A percentile compares a stretch with the other conserved stretches of the same genome.
phyloP scores from a whole-genome alignment of 2,888 invertebrate species.

The Therioaphis trifolii region DNA sequence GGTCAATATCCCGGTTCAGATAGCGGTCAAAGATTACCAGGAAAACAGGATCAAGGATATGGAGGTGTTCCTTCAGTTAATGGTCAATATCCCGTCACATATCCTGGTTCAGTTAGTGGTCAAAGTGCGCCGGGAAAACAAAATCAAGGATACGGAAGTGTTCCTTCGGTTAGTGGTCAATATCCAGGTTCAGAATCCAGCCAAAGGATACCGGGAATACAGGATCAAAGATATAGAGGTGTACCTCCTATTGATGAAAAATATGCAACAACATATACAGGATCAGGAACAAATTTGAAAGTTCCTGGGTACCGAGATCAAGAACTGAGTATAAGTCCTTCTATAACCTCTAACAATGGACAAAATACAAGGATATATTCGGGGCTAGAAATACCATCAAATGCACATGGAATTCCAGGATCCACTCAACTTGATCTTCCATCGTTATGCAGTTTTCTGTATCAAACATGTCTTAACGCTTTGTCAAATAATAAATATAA shows the following conservation, averaged over 20 bases:
- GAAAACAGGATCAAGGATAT: slow-evolving; percentile 15
- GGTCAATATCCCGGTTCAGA: background rate
- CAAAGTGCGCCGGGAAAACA: background rate
- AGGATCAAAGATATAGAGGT: slow-evolving; percentile 28
- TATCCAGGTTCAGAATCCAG: background rate
- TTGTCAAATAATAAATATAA: slow-evolving; percentile 4
- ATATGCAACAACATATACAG: background rate
- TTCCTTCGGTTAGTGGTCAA: background rate
- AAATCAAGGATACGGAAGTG: background rate
- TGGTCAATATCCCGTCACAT: background rate
- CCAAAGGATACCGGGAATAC: slow-evolving; percentile 28
- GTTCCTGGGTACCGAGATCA: background rate
- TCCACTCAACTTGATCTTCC: slow-evolving; percentile 11
- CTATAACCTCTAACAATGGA: too few relatives aligned
- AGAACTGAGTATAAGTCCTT: background rate
- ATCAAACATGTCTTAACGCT: slow-evolving; percentile 52
- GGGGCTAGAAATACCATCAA: background rate
- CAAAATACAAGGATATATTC: background rate
- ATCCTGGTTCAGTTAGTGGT: background rate
- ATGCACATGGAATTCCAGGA: background rate
- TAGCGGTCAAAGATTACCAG: background rate
- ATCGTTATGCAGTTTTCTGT: slow-evolving; percentile 42
- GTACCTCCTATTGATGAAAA: background rate
- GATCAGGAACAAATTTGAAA: background rate
- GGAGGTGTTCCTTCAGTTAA: background rate